A percentile compares a stretch with the other conserved stretches of the same genome.
phyloP scores from a whole-genome alignment of 2,888 invertebrate genomes.

The Ectobius pallidus region DNA sequence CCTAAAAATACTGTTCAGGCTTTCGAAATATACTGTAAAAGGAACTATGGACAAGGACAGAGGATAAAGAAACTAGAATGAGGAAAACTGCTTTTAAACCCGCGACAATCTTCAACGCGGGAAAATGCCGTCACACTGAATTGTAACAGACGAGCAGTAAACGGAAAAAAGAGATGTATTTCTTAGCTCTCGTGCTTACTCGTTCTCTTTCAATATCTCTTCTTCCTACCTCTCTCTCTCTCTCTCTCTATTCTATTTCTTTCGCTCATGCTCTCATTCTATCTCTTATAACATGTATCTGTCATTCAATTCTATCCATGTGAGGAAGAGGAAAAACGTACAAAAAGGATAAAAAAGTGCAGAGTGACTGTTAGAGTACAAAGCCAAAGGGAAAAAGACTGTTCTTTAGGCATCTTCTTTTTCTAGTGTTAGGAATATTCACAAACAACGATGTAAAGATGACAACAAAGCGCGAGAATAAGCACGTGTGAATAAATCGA shows the following conservation, averaged over 20 bases:
- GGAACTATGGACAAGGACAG: background rate
- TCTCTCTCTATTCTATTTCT: no score
- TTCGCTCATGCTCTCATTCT: background rate
- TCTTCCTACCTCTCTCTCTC: background rate
- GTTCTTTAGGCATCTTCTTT: background rate
- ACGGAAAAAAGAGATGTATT: background rate
- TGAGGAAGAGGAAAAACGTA: background rate
- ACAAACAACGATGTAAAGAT: background rate
- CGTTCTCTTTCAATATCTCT: no score
- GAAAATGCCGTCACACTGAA: slow-evolving; percentile 16
- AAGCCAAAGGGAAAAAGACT: background rate
- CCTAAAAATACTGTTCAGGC: no score
- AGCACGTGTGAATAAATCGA: background rate
- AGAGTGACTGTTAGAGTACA: background rate
- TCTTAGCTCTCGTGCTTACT: background rate
- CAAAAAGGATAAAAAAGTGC: background rate
- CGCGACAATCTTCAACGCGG: slow-evolving; percentile 22
- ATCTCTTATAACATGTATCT: background rate
- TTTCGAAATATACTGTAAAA: slow-evolving; percentile 19
- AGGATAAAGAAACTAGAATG: background rate
- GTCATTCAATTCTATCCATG: slow-evolving; percentile 6
- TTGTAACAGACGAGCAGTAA: slow-evolving; percentile 10
- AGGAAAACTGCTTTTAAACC: slow-evolving; percentile 17
- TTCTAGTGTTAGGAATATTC: background rate
- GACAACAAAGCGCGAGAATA: slow-evolving; percentile 19